These are phyloP conservation scores for Podarcis raffonei DNA, from an alignment of 2,113 vertebrate species.

Conservation along the genomic window DNA sequence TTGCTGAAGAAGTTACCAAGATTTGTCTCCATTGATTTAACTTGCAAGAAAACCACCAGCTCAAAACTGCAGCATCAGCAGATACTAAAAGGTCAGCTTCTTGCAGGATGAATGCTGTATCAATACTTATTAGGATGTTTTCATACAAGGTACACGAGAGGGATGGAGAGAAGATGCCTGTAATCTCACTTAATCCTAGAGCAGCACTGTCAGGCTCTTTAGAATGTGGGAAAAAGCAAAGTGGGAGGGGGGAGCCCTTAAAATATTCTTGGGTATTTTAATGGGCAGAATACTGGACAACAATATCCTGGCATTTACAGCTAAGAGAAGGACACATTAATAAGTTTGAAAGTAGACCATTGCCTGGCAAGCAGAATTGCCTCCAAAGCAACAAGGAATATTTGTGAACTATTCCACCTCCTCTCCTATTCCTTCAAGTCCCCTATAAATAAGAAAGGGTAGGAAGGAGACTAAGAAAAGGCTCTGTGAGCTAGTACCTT, in stretches of 20 bases:
- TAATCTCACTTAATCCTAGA: slow-evolving; percentile 82
- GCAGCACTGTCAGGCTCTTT: slow-evolving; percentile 60
- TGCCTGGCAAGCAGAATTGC: neutral
- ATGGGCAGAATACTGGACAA: slow-evolving; percentile 2
- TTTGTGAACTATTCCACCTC: neutral
- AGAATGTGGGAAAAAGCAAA: slow-evolving; percentile 81
- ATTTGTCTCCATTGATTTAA: slow-evolving; percentile 78
- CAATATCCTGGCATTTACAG: neutral
- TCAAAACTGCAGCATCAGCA: slow-evolving; percentile 77
- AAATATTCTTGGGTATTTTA: slow-evolving; percentile 43
- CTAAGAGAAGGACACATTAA: neutral
- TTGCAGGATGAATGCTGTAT: slow-evolving; percentile 77
- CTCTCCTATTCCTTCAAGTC: neutral
- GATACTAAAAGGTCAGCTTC: slow-evolving; percentile 72
- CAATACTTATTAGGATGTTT: slow-evolving; percentile 81
- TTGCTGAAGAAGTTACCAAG: slow-evolving; percentile 70
- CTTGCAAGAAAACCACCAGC: slow-evolving; percentile 73
- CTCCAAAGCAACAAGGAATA: neutral
- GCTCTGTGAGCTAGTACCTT: neutral
- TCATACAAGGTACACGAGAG: slow-evolving; percentile 72
- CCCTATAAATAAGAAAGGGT: neutral
- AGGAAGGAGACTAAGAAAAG: neutral
- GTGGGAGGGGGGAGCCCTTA: slow-evolving; percentile 63
- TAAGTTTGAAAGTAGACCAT: neutral
- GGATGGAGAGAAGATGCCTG: slow-evolving; percentile 60